These are phyloP conservation scores for Poecilus cupreus DNA, from an alignment of 2,888 invertebrate species.

Conservation along the genomic window DNA sequence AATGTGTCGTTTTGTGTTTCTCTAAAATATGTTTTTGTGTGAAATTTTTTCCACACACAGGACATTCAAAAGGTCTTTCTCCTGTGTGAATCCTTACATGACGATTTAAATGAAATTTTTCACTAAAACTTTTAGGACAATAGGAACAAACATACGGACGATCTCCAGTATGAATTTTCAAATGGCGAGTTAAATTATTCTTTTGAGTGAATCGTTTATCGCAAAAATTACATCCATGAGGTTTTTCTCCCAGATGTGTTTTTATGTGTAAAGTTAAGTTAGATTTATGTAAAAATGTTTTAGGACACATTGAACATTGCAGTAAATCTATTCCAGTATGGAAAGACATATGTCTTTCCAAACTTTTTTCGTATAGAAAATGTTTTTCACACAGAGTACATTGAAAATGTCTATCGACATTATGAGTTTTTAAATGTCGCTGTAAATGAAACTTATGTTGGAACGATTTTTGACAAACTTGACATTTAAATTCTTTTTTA, in stretches of 20 bases:
- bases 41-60: constrained; percentile 66
- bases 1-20: constrained; percentile 61
- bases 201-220: constrained; percentile 48
- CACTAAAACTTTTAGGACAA: constrained; percentile 65
- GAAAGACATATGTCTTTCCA: constrained; percentile 42
- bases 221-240: constrained; percentile 41
- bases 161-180: constrained; percentile 66
- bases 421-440: constrained; percentile 30
- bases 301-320: constrained; percentile 35
- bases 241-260: constrained; percentile 37
- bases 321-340: constrained; percentile 42
- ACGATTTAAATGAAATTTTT: constrained; percentile 65
- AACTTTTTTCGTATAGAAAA: constrained; percentile 48
- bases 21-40: constrained; percentile 66
- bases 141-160: constrained; percentile 64
- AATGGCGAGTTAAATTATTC: constrained; percentile 65
- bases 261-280: constrained; percentile 42
- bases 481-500: constrained; percentile 24
- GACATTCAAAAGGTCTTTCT: constrained; percentile 65
- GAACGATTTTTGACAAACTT: constrained; percentile 43
- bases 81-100: constrained; percentile 67
- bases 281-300: constrained; percentile 45
- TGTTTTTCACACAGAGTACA: constrained; percentile 34
- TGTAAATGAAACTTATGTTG: constrained; percentile 40
- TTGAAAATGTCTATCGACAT: constrained; percentile 22